Evolutionary conservation across 2,113 vertebrate genomes (phyloP), one percentile per base, ranked within the genome.

Genomic region (Pimephales promelas): DNA sequence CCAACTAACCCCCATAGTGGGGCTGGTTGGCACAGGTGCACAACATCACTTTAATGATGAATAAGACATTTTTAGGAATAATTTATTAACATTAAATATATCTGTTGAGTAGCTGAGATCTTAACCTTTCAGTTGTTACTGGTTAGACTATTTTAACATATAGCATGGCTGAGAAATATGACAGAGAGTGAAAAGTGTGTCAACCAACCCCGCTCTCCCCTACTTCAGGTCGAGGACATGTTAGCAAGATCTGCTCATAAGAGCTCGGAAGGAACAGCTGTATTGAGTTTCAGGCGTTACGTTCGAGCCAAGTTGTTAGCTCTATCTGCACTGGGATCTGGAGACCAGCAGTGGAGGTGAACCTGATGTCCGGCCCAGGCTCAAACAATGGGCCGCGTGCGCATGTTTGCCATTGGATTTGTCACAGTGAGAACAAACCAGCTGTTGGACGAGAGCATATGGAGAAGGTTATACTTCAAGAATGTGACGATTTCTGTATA

Each of bases 391-490:
- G 68, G 49, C 54, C 40, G 16, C 24, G 47, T 76, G 79, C 84
- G 26, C 79, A 34, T 85, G 84, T 85, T 85, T 85, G 47, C 72
- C 54, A 34, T 85, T 81, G 79, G 52, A 75, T 81, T 81, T 85
- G 84, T 85, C 61, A 56, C 72, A 82, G 79, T 20, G 31, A 82
- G 73, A 76, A 49, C 64, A 79, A 84, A 71, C 54, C 79, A 85
- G 79, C 84, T 85, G 84, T 77, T 57, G 11, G 79, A 82, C 24
- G 36, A 75, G 40, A 83, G 22, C 47, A 64, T 75, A 49, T 64
- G 72, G 47, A 9, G 45, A 74, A 74, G 28, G 71, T 76, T 61
- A 66, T n/a, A 40, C 16, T 52, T 79, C 78, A 79, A 66, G 43
- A 66, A 43, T 68, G 82, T 31, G 43, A 64, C 34, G 14, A 64